These are phyloP conservation scores for Phoenicopterus ruber DNA, from an alignment of 2,113 vertebrate species.

Conservation along the genomic window DNA sequence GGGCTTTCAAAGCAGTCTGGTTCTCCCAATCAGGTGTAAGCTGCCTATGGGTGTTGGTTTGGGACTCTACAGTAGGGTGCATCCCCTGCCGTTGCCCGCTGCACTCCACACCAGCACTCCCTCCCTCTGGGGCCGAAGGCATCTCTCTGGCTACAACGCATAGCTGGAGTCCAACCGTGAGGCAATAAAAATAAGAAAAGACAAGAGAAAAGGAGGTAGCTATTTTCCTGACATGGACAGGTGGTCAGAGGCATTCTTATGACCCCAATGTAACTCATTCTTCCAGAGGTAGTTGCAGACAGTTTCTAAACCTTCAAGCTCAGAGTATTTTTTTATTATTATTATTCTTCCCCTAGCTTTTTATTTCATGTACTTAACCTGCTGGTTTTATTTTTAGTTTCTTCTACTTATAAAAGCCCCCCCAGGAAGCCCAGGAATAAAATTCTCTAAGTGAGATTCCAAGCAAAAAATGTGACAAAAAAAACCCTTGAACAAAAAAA, in stretches of 20 bases:
- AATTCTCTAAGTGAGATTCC: background rate
- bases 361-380: background rate
- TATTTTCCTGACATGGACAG: background rate
- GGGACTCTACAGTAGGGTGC: no score
- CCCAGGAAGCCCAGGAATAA: background rate
- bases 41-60: background rate
- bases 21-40: background rate
- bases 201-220: background rate
- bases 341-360: background rate
- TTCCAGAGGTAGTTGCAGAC: background rate
- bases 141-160: background rate
- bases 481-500: background rate
- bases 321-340: background rate
- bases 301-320: conserved; percentile 18
- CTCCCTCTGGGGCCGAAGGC: accelerated
- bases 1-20: background rate
- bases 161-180: background rate
- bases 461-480: background rate
- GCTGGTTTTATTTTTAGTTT: background rate
- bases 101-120: accelerated
- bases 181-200: background rate
- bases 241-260: background rate
- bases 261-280: background rate
- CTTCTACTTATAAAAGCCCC: background rate
- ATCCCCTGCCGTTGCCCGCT: background rate